Evolutionary conservation across 37 sponge, comb jelly and placozoan genomes (phyloP).

Genomic region (Spongilla lacustris): DNA sequence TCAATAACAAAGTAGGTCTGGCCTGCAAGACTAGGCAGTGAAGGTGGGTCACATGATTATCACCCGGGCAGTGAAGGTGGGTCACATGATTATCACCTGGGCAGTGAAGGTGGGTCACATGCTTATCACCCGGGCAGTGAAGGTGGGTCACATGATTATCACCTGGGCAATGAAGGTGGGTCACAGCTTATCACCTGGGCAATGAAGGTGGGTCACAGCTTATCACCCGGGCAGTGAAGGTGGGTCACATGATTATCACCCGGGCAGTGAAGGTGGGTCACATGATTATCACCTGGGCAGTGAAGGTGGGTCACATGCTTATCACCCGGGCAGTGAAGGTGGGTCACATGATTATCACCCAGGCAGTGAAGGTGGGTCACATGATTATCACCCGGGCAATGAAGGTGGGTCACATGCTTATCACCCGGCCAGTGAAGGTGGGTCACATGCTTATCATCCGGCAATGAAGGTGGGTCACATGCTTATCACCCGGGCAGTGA

Average conservation of each 20-base stretch:
- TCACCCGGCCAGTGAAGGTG: background rate
- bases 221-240: background rate
- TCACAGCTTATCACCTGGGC: background rate
- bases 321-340: background rate
- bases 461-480: background rate
- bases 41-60: too few relatives aligned
- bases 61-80: too few relatives aligned
- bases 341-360: background rate
- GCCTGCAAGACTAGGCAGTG: too few relatives aligned
- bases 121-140: too few relatives aligned
- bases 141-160: too few relatives aligned
- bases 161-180: background rate
- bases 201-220: background rate
- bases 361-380: background rate
- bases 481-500: background rate
- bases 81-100: too few relatives aligned
- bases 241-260: too few relatives aligned
- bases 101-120: too few relatives aligned
- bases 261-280: background rate
- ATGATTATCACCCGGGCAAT: background rate
- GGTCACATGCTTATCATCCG: background rate
- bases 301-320: background rate
- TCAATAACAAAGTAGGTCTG: too few relatives aligned
- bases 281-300: background rate
- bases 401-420: background rate